Evolutionary conservation across 2,797 vertebrate species (phyloP).

Genomic region (Gastrophryne carolinensis): DNA sequence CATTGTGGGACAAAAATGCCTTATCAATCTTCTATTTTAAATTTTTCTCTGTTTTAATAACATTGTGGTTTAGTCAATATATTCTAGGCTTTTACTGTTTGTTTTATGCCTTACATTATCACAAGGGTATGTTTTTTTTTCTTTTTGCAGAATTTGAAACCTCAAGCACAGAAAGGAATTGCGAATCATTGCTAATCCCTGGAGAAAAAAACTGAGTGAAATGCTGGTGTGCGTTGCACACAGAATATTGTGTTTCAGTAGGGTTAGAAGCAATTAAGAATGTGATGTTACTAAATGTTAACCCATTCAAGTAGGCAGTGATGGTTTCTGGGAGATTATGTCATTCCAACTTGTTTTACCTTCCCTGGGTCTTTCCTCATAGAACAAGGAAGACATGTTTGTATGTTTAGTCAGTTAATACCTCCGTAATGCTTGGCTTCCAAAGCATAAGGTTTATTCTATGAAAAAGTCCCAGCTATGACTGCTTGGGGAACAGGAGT

Average conservation of each 20-base stretch:
- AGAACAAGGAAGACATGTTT: too few relatives aligned
- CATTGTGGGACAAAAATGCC: slow-evolving; percentile 35
- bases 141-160: background rate
- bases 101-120: slow-evolving; percentile 3
- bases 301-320: background rate
- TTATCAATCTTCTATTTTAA: slow-evolving; percentile 24
- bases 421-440: too few relatives aligned
- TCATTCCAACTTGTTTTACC: too few relatives aligned
- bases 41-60: slow-evolving; percentile 18
- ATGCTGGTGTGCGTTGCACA: slow-evolving; percentile 4
- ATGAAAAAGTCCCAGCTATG: too few relatives aligned
- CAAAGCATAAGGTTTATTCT: too few relatives aligned
- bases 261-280: background rate
- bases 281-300: background rate
- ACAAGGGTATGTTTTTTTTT: background rate
- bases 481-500: too few relatives aligned
- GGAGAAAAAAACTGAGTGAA: background rate
- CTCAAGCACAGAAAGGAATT: background rate
- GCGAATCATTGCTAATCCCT: slow-evolving; percentile 6
- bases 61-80: background rate
- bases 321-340: background rate
- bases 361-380: too few relatives aligned
- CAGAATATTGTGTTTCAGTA: slow-evolving; percentile 6
- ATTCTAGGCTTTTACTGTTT: background rate
- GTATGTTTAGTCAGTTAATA: too few relatives aligned